Base-by-base conservation (phyloP, 2,888 invertebrate species). In the Xanthorhoe designata region DNA sequence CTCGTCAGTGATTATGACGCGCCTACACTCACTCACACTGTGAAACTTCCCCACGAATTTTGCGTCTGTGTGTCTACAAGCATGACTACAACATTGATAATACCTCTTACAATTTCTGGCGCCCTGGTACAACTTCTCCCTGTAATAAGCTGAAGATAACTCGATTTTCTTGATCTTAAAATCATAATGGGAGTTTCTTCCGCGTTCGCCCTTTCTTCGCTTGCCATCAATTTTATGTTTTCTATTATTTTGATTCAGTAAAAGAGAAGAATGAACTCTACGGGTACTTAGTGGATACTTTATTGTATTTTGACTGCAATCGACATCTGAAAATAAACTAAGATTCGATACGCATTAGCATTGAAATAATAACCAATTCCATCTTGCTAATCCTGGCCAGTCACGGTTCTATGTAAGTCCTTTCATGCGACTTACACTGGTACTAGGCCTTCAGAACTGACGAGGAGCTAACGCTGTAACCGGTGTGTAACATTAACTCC, bases 131-230 rank as follows among this genome's bases (percentile, higher is more conserved):
- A 79, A 77, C 82, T 86, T 81, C 89, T 91, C 89, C 86, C 86
- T 88, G 91, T 93, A 93, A 93, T 92, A 92, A 93, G 92, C 91
- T 90, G 89, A 89, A 91, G 91, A 91, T 91, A 90, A 90, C 89
- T 89, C 86, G 89, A 87, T 88, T 89, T 89, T 89, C 89, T 90
- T 88, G 89, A 90, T 90, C 88, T 86, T 84, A 57, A 62, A 65
- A 56, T 82, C 83, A 80, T 80, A 80, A 82, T 81, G 79, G 83
- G 84, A 82, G 80, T 82, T 82, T 82, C 86, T 89, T 89, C 89
- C 90, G 89, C 80, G 83, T 88, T 81, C 80, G 80, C 77, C 51
- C 42, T 69, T 67, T 66, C 62, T 60, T 65, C 58, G 57, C 49
- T 55, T 53, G 64, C 64, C 24, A 18, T 35, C 55, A 71, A 68